These are phyloP conservation scores for Gryllus longicercus DNA, from an alignment of 2,888 invertebrate genomes.

Conservation along the genomic window DNA sequence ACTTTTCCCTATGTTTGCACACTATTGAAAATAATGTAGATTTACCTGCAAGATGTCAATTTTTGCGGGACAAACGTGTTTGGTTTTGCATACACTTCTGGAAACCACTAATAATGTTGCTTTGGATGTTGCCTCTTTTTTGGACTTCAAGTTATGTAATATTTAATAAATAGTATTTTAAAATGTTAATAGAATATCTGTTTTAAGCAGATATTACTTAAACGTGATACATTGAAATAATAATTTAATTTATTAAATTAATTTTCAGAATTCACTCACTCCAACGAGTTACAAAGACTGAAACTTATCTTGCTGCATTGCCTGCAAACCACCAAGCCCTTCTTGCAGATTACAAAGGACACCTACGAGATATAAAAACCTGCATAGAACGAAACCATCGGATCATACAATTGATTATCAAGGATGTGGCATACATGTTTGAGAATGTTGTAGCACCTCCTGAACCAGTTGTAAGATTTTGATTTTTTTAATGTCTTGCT, in stretches of 20 bases:
- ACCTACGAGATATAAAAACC: constrained; percentile 68
- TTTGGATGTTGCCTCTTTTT: neutral
- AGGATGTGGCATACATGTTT: constrained; percentile 79
- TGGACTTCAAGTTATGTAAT: too few relatives aligned
- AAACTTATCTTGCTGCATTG: constrained; percentile 68
- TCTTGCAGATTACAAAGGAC: constrained; percentile 69
- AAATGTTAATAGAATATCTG: too few relatives aligned
- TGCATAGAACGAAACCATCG: constrained; percentile 70
- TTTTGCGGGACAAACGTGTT: too few relatives aligned
- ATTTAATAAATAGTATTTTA: too few relatives aligned
- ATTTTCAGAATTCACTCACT: constrained; percentile 69
- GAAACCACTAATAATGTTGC: too few relatives aligned
- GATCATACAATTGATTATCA: constrained; percentile 66
- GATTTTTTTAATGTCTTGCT: neutral
- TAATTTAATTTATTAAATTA: constrained; percentile 21
- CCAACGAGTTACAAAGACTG: constrained; percentile 70
- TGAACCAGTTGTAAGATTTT: constrained; percentile 5
- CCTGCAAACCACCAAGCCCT: constrained; percentile 72
- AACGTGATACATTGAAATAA: too few relatives aligned
- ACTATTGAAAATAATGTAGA: too few relatives aligned
- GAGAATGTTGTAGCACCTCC: constrained; percentile 59
- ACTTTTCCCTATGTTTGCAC: too few relatives aligned
- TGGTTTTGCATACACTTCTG: too few relatives aligned
- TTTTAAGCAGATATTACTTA: too few relatives aligned
- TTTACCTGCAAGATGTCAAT: neutral